A percentile compares a stretch with the other conserved stretches of the same genome.
These are phyloP conservation scores for Arnoldichthys spilopterus DNA, from an alignment of 2,797 vertebrate species.

Conservation along the genomic window DNA sequence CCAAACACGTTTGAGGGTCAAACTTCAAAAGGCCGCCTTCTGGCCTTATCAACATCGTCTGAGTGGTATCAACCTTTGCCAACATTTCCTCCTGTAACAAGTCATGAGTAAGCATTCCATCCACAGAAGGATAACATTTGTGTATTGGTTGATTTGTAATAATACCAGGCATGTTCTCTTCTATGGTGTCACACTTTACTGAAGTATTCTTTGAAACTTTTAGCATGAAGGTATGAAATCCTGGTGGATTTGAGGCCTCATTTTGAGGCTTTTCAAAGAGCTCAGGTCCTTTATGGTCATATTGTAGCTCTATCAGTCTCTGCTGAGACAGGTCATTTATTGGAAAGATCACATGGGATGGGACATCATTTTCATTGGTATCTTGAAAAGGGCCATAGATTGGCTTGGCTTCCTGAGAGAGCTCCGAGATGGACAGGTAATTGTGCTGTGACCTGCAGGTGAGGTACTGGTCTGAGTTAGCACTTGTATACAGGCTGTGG, in stretches of 20 bases:
- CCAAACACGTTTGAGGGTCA: conserved; percentile 1
- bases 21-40: conserved; percentile 36
- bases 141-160: conserved; percentile 4
- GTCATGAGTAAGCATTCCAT: background rate
- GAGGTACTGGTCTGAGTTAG: conserved; percentile 71
- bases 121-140: background rate
- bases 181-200: background rate
- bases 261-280: background rate
- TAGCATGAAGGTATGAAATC: background rate
- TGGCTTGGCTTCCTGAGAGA: conserved; percentile 23
- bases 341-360: conserved; percentile 3
- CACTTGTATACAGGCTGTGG: conserved; percentile 65
- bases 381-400: conserved; percentile 28
- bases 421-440: conserved; percentile 25
- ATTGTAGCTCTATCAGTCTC: conserved; percentile 1
- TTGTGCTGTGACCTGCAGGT: conserved; percentile 63
- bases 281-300: background rate
- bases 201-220: conserved; percentile 8
- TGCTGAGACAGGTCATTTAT: background rate
- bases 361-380: conserved; percentile 30
- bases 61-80: conserved; percentile 3
- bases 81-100: conserved; percentile 2
- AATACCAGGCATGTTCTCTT: background rate
- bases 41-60: conserved; percentile 29
- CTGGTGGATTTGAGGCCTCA: background rate